phyloP scores from a whole-genome alignment of 2,113 vertebrate genomes.

The Ophthalmolycus amberensis region DNA sequence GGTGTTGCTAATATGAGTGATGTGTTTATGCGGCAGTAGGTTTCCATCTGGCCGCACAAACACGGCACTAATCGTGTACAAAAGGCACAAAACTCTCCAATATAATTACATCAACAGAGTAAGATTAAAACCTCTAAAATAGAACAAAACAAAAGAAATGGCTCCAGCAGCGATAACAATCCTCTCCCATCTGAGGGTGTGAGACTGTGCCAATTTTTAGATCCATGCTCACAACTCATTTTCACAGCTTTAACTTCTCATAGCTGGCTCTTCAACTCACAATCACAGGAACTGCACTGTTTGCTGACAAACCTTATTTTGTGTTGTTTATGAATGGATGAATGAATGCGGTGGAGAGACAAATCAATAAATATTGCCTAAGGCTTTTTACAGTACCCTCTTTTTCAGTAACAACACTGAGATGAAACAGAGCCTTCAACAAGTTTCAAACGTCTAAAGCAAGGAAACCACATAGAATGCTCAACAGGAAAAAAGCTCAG shows the following conservation, averaged over 20 bases:
- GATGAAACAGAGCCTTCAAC: not conserved
- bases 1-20: not conserved
- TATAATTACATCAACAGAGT: not conserved
- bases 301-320: not conserved
- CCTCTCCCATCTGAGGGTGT: not conserved
- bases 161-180: constrained; percentile 1
- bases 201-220: not conserved
- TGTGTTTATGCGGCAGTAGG: constrained; percentile 8
- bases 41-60: constrained; percentile 7
- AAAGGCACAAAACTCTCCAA: not conserved
- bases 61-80: not conserved
- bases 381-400: not conserved
- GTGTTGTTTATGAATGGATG: not conserved
- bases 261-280: not conserved
- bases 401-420: not conserved
- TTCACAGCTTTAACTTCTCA: constrained; percentile 4
- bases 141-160: not conserved
- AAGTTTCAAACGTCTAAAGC: not conserved
- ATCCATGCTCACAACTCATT: not conserved
- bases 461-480: not conserved
- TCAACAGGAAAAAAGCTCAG: not conserved
- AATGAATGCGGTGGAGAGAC: not conserved
- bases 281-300: not conserved
- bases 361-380: not conserved
- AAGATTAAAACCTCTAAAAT: not conserved